These are phyloP conservation scores for Tachina grossa DNA, from an alignment of 2,888 invertebrate species.

Conservation along the genomic window DNA sequence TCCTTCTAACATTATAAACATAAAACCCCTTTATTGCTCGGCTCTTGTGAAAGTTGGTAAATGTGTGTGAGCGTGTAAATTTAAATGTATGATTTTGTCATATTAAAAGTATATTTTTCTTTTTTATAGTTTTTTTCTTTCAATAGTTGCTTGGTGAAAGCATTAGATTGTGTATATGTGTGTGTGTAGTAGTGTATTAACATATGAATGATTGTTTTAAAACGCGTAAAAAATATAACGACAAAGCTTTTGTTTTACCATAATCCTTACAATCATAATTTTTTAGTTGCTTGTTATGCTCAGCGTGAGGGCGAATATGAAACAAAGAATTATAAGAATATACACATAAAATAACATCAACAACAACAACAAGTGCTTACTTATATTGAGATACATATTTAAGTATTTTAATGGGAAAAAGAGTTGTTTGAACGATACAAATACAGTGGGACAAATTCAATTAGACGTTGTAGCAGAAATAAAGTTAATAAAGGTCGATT, in stretches of 20 bases:
- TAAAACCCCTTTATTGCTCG: not conserved
- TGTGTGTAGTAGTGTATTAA: not conserved
- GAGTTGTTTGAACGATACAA: not conserved
- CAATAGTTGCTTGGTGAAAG: conserved; percentile 30
- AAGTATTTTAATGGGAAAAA: conserved; percentile 14
- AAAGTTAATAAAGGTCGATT: not conserved
- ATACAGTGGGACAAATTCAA: conserved; percentile 3
- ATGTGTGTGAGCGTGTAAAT: not conserved
- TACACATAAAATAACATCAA: conserved; percentile 29
- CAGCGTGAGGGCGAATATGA: conserved; percentile 50
- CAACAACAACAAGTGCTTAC: not conserved
- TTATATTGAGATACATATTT: not conserved
- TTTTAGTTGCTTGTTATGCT: conserved; percentile 51
- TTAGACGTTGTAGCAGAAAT: not conserved
- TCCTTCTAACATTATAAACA: too few relatives aligned
- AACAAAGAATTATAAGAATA: conserved; percentile 29
- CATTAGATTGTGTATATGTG: not conserved
- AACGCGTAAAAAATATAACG: conserved; percentile 63
- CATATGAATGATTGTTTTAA: conserved; percentile 63
- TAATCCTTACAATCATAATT: conserved; percentile 62
- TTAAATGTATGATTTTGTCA: conserved; percentile 22
- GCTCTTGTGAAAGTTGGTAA: not conserved
- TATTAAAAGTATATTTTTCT: conserved; percentile 12
- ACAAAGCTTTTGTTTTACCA: conserved; percentile 63
- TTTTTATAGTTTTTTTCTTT: not conserved